A percentile compares a stretch with the other conserved stretches of the same genome.
phyloP scores from a whole-genome alignment of 2,888 invertebrate genomes.

The Tetragnatha montana region DNA sequence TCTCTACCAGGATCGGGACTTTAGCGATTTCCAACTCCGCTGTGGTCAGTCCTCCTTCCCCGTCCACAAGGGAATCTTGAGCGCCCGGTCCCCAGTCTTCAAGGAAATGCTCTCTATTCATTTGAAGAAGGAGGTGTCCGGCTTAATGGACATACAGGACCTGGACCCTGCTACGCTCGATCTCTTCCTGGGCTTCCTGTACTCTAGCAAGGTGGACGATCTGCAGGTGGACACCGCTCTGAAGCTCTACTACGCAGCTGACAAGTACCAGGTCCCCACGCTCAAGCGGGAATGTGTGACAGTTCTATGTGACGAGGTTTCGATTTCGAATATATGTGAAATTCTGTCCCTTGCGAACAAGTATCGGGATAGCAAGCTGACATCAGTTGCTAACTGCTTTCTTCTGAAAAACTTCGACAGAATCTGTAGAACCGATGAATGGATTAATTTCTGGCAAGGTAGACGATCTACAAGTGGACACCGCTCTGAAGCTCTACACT shows the following conservation, averaged over 20 bases:
- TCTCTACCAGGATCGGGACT: no score
- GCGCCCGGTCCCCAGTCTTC: conserved; percentile 3
- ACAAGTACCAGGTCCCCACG: conserved; percentile 3
- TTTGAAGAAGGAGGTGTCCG: background rate
- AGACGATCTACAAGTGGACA: background rate
- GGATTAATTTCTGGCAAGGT: background rate
- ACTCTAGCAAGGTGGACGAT: background rate
- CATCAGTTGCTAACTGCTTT: background rate
- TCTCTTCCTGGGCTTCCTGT: background rate
- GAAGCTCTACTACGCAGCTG: conserved; percentile 9
- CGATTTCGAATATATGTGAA: background rate
- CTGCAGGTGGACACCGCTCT: background rate
- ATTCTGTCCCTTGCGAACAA: background rate
- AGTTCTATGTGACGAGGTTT: background rate
- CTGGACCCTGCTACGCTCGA: background rate
- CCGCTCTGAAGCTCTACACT: background rate
- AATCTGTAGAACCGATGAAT: background rate
- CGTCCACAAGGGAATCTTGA: background rate
- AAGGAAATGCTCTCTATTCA: background rate
- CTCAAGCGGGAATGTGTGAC: conserved; percentile 15
- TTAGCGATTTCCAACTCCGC: no score
- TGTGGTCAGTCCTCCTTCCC: background rate
- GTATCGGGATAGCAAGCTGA: background rate
- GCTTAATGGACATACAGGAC: background rate
- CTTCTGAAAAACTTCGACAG: background rate